Conservation (phyloP, 2,888 invertebrate species). For the Pantelozetes paolii region DNA sequence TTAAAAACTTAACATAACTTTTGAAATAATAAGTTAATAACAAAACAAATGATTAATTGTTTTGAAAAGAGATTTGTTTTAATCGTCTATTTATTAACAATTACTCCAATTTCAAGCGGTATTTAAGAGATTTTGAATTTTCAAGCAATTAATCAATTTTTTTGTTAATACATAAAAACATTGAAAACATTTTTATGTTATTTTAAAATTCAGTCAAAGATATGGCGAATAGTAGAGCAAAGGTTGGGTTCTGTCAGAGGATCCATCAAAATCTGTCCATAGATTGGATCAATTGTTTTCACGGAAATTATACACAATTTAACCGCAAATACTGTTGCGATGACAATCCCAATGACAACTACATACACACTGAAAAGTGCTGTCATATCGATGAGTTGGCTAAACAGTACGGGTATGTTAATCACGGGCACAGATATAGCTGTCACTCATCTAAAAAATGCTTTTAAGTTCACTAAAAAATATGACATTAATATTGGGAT, state of each 20-base stretch:
- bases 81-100: constrained; percentile 10
- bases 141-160: neutral
- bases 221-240: neutral
- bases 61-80: neutral
- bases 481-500: no score
- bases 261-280: neutral
- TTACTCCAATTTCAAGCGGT: constrained; percentile 7
- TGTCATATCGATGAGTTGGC: constrained; percentile 18
- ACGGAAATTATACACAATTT: neutral
- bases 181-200: neutral
- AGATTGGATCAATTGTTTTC: constrained; percentile 2
- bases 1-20: neutral
- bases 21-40: neutral
- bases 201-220: no score
- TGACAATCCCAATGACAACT: neutral
- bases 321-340: neutral
- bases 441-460: no score
- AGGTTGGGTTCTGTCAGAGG: neutral
- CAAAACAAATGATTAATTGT: constrained; percentile 15
- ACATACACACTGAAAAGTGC: neutral
- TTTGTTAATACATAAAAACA: neutral
- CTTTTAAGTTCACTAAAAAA: no score
- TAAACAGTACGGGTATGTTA: neutral
- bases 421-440: no score
- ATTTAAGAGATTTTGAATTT: neutral